Percentiles rank a stretch among this genome's conserved stretches.
These are phyloP conservation scores for Thryonomys swinderianus DNA, from an alignment of 2,113 vertebrate species.

Conservation along the genomic window DNA sequence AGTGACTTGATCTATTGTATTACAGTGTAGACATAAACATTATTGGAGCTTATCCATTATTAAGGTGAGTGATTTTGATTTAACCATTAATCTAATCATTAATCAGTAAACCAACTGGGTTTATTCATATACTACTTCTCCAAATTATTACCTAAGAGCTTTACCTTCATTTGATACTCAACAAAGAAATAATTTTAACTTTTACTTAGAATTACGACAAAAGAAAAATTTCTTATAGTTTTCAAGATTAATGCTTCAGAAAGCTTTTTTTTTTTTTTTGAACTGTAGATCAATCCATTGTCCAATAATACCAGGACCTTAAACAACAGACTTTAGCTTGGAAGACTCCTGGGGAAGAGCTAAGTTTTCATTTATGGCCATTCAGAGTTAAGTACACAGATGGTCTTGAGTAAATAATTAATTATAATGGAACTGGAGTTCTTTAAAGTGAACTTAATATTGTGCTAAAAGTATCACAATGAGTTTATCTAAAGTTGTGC, in stretches of 20 bases:
- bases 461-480: conserved; percentile 38
- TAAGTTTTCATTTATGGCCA: conserved; percentile 67
- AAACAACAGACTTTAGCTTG: conserved; percentile 61
- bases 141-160: conserved; percentile 11
- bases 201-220: not conserved
- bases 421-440: conserved; percentile 59
- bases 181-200: conserved; percentile 31
- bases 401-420: conserved; percentile 75
- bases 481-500: conserved; percentile 38
- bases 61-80: conserved; percentile 26
- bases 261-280: not conserved
- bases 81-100: conserved; percentile 21
- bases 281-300: not conserved
- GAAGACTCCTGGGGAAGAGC: not conserved
- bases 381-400: conserved; percentile 59
- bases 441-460: conserved; percentile 39
- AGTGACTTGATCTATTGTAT: not conserved
- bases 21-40: not conserved
- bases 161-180: conserved; percentile 34
- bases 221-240: conserved; percentile 33
- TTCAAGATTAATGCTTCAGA: conserved; percentile 49
- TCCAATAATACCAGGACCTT: conserved; percentile 53
- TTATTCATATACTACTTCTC: not conserved
- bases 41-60: not conserved
- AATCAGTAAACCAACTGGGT: not conserved